phyloP scores from a whole-genome alignment of 2,888 invertebrate species.

The Maniola hyperantus region DNA sequence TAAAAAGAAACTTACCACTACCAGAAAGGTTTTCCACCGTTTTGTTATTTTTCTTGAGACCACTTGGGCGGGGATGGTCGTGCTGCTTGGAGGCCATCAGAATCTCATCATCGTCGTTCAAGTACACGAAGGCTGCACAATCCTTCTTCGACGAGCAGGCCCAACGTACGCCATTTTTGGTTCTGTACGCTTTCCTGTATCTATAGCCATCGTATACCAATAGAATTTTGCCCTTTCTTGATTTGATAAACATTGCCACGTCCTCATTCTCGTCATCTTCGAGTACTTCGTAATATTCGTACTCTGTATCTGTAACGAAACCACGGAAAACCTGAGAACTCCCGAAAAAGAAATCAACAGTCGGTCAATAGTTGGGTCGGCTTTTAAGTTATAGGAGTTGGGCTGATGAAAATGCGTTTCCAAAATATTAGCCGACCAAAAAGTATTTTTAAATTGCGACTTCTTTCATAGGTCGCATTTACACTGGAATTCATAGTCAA shows the following conservation, averaged over 20 bases:
- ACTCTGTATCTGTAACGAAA: constrained; percentile 2
- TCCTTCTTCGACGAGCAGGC: constrained; percentile 57
- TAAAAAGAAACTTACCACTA: neutral
- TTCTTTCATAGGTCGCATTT: too few species aligned
- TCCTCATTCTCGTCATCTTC: constrained; percentile 44
- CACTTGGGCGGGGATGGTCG: constrained; percentile 21
- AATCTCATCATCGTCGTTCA: constrained; percentile 63
- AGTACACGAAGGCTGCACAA: constrained; percentile 59
- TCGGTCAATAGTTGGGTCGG: too few species aligned
- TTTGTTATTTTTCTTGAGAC: neutral
- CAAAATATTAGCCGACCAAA: too few species aligned
- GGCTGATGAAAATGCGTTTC: too few species aligned
- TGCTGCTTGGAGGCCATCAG: constrained; percentile 56
- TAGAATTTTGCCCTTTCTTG: constrained; percentile 57
- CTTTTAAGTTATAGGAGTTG: too few species aligned
- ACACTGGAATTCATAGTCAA: too few species aligned
- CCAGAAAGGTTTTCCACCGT: neutral
- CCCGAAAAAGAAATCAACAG: neutral
- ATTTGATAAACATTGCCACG: constrained; percentile 56
- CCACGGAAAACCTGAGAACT: neutral
- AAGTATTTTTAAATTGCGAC: too few species aligned
- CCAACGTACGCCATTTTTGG: constrained; percentile 62
- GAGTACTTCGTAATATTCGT: constrained; percentile 35
- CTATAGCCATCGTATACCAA: constrained; percentile 61
- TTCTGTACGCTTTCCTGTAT: constrained; percentile 59